Evolutionary conservation across 1,140 invertebrate species (phyloP).

Genomic region (Pantala flavescens): DNA sequence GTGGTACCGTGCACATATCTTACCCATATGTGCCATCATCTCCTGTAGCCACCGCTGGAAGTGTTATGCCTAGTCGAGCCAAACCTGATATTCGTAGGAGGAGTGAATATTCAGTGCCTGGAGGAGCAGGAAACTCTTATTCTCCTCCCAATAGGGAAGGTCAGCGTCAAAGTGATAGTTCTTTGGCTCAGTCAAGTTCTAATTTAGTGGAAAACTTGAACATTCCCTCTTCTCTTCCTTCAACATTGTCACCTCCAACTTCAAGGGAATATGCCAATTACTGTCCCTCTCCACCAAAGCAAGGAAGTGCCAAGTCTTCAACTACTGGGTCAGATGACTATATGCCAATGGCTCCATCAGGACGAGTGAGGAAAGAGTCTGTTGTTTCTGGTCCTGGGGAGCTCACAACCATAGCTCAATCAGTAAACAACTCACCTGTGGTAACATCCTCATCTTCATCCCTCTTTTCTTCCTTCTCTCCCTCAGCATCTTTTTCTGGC

Average conservation of each 20-base stretch:
- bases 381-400: neutral
- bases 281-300: neutral
- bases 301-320: neutral
- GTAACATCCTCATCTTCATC: neutral
- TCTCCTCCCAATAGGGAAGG: neutral
- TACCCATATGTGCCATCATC: neutral
- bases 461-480: neutral
- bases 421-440: neutral
- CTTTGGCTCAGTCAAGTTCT: neutral
- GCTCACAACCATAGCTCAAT: neutral
- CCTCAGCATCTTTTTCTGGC: neutral
- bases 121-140: neutral
- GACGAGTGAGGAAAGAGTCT: neutral
- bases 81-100: neutral
- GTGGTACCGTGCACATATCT: slow-evolving; percentile 27
- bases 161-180: neutral
- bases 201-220: no score
- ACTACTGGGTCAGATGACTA: neutral
- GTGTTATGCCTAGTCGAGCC: neutral
- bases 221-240: neutral
- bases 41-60: neutral
- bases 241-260: neutral
- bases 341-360: neutral
- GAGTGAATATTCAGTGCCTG: neutral
- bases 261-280: neutral